phyloP scores from a whole-genome alignment of 1,140 invertebrate genomes.

The Nasonia giraulti region DNA sequence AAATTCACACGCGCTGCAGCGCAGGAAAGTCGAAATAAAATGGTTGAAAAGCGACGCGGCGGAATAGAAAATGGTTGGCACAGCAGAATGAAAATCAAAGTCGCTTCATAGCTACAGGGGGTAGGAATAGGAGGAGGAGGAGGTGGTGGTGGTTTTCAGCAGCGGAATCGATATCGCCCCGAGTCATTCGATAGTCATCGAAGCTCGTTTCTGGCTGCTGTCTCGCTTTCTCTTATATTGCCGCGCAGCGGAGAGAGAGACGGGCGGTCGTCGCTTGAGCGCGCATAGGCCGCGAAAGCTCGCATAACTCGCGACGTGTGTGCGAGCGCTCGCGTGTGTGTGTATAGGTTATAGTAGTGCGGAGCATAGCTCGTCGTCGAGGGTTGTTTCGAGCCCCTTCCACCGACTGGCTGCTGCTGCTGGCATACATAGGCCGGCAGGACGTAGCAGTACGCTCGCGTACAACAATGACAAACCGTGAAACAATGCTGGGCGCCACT shows the following conservation, averaged over 20 bases:
- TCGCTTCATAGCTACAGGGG: constrained; percentile 46
- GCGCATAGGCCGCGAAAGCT: constrained; percentile 29
- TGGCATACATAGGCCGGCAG: constrained; percentile 53
- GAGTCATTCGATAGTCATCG: constrained; percentile 72
- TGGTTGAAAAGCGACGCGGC: background rate
- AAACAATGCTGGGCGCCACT: constrained; percentile 74
- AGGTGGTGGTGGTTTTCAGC: constrained; percentile 27
- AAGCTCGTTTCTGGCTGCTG: constrained; percentile 51
- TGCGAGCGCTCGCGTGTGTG: background rate
- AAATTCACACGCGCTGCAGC: background rate
- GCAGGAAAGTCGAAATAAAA: constrained; percentile 44
- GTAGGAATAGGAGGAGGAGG: background rate
- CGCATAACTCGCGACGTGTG: constrained; percentile 20
- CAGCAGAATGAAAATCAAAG: constrained; percentile 49
- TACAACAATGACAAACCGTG: constrained; percentile 74
- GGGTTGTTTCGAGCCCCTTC: constrained; percentile 47
- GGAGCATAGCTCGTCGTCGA: constrained; percentile 47
- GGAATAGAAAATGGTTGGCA: constrained; percentile 43
- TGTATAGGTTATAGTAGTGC: background rate
- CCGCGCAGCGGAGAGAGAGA: constrained; percentile 30
- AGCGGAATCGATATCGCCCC: constrained; percentile 70
- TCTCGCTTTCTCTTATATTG: constrained; percentile 40
- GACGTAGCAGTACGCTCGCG: constrained; percentile 61
- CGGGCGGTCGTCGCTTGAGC: constrained; percentile 45
- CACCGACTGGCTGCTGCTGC: constrained; percentile 6